Percentiles rank a stretch among this genome's conserved stretches.
phyloP scores from a whole-genome alignment of 2,113 vertebrate species.

The Kryptolebias marmoratus region DNA sequence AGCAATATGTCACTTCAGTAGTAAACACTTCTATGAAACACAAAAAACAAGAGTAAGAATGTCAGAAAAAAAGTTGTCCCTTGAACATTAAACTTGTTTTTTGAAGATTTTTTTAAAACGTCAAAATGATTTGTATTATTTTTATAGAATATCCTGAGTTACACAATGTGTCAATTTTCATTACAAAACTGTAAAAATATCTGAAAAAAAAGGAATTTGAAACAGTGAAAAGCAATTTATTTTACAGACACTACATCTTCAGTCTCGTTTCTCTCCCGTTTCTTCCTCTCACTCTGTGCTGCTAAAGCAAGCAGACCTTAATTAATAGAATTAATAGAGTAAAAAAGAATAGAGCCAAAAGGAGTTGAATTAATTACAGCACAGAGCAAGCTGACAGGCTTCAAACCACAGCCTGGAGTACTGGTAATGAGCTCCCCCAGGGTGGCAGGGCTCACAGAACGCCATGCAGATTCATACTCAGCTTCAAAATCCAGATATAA shows the following conservation, averaged over 20 bases:
- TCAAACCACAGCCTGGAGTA: conserved; percentile 53
- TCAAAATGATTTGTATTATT: too few species aligned
- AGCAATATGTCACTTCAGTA: too few species aligned
- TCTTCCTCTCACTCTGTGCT: neutral
- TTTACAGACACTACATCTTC: neutral
- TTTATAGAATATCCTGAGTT: too few species aligned
- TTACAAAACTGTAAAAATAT: too few species aligned
- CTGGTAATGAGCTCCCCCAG: conserved; percentile 63
- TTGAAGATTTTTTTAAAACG: too few species aligned
- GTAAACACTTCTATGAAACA: too few species aligned
- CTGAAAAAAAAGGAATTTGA: too few species aligned
- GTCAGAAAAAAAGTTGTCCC: too few species aligned
- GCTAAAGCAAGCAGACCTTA: conserved; percentile 48
- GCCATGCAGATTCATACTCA: neutral
- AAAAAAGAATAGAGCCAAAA: conserved; percentile 48
- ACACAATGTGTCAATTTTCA: too few species aligned
- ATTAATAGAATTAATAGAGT: conserved; percentile 66
- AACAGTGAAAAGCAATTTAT: too few species aligned
- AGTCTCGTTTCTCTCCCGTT: neutral
- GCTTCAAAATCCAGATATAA: conserved; percentile 29
- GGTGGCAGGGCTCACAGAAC: conserved; percentile 30
- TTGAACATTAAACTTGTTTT: too few species aligned
- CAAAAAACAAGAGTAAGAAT: too few species aligned
- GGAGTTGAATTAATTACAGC: conserved; percentile 56
- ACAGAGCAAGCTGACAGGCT: conserved; percentile 48